Conservation (phyloP, 1,140 invertebrate species). For the Littorina saxatilis region DNA sequence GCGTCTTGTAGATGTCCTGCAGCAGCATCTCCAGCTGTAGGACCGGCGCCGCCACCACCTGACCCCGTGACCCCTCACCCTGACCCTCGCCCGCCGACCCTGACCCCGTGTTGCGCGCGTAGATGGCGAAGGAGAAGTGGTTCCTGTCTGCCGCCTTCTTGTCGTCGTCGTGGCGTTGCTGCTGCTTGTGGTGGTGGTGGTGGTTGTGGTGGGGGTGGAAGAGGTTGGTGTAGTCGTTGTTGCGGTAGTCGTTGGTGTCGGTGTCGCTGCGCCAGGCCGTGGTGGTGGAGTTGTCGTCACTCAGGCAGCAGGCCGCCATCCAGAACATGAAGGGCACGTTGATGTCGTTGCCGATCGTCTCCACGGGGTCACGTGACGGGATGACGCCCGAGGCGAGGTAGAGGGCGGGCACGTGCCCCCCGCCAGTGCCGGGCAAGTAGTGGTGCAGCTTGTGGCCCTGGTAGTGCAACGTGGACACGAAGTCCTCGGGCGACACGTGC, state of each 20-base stretch:
- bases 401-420: slow-evolving; percentile 21
- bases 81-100: background rate
- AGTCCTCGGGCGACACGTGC: slow-evolving; percentile 12
- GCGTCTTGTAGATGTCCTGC: slow-evolving; percentile 56
- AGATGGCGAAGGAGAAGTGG: slow-evolving; percentile 53
- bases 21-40: slow-evolving; percentile 63
- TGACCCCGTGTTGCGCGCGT: slow-evolving; percentile 43
- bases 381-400: slow-evolving; percentile 55
- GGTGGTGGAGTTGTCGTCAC: slow-evolving; percentile 1
- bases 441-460: slow-evolving; percentile 9
- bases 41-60: slow-evolving; percentile 55
- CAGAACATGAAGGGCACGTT: slow-evolving; percentile 65
- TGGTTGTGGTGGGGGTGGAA: background rate
- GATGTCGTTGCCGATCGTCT: slow-evolving; percentile 58
- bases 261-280: background rate
- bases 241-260: background rate
- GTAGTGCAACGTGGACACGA: background rate
- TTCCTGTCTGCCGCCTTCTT: slow-evolving; percentile 8
- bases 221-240: slow-evolving; percentile 19
- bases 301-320: slow-evolving; percentile 63
- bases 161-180: background rate
- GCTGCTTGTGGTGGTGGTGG: background rate
- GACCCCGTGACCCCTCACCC: slow-evolving; percentile 12
- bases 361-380: slow-evolving; percentile 47
- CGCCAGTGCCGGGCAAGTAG: slow-evolving; percentile 9